A percentile compares a stretch with the other conserved stretches of the same genome.
Evolutionary conservation across 2,888 invertebrate species (phyloP).

Genomic region (Gonocerus acuteangulatus): DNA sequence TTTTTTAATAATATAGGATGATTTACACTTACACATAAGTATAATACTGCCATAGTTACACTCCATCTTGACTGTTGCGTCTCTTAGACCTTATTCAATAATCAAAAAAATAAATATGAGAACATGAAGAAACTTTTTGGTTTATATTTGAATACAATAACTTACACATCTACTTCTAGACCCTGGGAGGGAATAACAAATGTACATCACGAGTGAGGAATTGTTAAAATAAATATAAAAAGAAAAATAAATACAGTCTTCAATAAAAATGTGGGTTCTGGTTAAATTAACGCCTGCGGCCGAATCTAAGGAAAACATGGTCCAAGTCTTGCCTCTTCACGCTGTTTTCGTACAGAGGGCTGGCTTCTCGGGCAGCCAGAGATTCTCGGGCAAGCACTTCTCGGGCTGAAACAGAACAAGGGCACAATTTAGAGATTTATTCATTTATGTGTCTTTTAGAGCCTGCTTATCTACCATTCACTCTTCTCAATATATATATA

Average conservation of each 20-base stretch:
- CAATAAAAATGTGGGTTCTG: conserved; percentile 6
- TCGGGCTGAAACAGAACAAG: neutral
- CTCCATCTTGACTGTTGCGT: neutral
- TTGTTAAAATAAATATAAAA: neutral
- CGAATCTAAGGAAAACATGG: conserved; percentile 83
- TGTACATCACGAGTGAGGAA: neutral
- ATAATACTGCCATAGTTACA: conserved; percentile 31
- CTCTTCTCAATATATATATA: no score
- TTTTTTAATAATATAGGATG: conserved; percentile 34
- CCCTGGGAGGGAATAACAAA: conserved; percentile 7
- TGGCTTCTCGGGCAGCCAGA: conserved; percentile 27
- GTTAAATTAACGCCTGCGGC: conserved; percentile 54
- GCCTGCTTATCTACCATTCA: no score
- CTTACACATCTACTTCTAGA: conserved; percentile 1
- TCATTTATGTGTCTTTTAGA: no score
- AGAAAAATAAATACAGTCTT: conserved; percentile 20
- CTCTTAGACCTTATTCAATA: neutral
- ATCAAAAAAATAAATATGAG: conserved; percentile 8
- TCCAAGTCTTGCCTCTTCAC: conserved; percentile 82
- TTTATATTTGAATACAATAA: neutral
- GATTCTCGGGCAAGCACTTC: conserved; percentile 10
- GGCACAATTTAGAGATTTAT: no score
- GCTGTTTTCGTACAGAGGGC: conserved; percentile 24
- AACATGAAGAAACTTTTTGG: neutral
- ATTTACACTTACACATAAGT: conserved; percentile 32